Evolutionary conservation across 2,888 invertebrate species (phyloP).

Genomic region (Dicranocentrus wangi): DNA sequence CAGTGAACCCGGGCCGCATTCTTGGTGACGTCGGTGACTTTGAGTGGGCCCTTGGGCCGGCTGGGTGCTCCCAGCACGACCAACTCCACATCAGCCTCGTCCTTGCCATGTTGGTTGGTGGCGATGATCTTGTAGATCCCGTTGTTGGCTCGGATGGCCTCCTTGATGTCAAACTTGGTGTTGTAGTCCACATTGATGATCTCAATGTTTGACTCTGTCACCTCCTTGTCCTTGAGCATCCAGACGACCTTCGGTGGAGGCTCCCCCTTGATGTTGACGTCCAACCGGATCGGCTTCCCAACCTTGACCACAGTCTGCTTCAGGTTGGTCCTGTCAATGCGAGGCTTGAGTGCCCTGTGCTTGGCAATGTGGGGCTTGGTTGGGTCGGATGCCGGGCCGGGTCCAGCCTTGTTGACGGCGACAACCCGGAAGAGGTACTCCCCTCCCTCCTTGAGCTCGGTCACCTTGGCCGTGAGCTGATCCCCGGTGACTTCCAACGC

Average conservation of each 20-base stretch:
- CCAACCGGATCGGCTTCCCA: slow-evolving; percentile 93
- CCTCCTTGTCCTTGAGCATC: slow-evolving; percentile 87
- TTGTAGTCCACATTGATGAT: slow-evolving; percentile 92
- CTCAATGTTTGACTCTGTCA: slow-evolving; percentile 82
- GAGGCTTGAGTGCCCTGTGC: slow-evolving; percentile 92
- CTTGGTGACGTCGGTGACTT: slow-evolving; percentile 87
- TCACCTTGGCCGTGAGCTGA: slow-evolving; percentile 84
- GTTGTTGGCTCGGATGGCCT: slow-evolving; percentile 87
- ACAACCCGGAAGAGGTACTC: slow-evolving; percentile 93
- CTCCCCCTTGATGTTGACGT: slow-evolving; percentile 95
- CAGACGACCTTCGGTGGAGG: slow-evolving; percentile 95
- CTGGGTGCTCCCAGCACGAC: slow-evolving; percentile 90
- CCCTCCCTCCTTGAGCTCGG: slow-evolving; percentile 89
- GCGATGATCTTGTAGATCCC: slow-evolving; percentile 93
- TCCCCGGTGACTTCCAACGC: slow-evolving; percentile 88
- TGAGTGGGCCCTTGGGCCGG: slow-evolving; percentile 91
- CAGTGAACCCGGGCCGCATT: slow-evolving; percentile 90
- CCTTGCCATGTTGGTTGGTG: slow-evolving; percentile 91
- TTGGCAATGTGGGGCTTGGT: slow-evolving; percentile 91
- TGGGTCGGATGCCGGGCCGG: slow-evolving; percentile 87
- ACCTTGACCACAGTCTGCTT: slow-evolving; percentile 91
- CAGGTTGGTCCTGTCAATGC: slow-evolving; percentile 95
- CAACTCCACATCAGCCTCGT: slow-evolving; percentile 92
- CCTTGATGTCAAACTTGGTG: slow-evolving; percentile 87
- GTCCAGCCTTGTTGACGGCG: slow-evolving; percentile 95